phyloP scores from a whole-genome alignment of 2,888 invertebrate genomes.

The Orthosia gothica region DNA sequence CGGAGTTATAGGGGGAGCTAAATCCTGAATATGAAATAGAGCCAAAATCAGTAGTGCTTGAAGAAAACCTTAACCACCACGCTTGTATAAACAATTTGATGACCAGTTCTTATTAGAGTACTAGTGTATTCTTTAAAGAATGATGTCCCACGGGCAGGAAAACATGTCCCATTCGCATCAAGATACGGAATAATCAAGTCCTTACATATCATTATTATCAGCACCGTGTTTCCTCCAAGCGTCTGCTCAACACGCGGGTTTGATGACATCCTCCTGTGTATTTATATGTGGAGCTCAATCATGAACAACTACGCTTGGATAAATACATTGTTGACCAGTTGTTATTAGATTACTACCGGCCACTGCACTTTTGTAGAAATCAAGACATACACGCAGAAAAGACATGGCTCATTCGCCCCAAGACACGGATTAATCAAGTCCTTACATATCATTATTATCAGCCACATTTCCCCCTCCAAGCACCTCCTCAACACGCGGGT shows the following conservation, averaged over 20 bases:
- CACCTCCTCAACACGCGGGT: conserved; percentile 39
- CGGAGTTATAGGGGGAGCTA: conserved; percentile 77
- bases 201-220: conserved; percentile 36
- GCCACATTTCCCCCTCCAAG: conserved; percentile 31
- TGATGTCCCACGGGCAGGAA: neutral
- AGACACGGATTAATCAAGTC: conserved; percentile 21
- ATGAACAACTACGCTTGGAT: conserved; percentile 85
- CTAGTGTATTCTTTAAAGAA: neutral
- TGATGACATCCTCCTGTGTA: conserved; percentile 78
- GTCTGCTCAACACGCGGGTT: conserved; percentile 48
- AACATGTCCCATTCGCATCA: neutral
- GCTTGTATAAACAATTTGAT: no score
- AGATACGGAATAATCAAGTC: conserved; percentile 20
- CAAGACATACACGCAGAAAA: conserved; percentile 79
- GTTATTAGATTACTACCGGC: no score
- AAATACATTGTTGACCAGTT: conserved; percentile 67
- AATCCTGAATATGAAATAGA: no score
- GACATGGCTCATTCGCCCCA: conserved; percentile 10
- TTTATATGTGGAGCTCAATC: conserved; percentile 76
- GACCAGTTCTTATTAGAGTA: neutral
- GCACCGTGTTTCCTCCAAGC: conserved; percentile 20
- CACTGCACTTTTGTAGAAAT: conserved; percentile 82
- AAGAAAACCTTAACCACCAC: no score
- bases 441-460: conserved; percentile 37
- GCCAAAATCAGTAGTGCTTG: no score